These are phyloP conservation scores for Philaethria dido DNA, from an alignment of 2,888 invertebrate genomes.

Conservation along the genomic window DNA sequence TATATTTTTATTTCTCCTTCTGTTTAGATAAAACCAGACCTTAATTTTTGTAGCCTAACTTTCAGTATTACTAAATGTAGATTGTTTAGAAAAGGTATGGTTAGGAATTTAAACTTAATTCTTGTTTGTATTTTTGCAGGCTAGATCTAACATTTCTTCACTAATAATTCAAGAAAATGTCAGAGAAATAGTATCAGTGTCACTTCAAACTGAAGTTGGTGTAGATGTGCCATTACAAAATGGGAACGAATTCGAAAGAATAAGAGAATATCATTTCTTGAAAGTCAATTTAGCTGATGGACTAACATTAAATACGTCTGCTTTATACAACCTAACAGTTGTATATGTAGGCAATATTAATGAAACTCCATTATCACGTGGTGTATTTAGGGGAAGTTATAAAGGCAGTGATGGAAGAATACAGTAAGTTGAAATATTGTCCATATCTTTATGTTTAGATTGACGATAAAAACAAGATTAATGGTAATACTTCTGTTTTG, in stretches of 20 bases:
- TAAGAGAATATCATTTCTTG: slow-evolving; percentile 62
- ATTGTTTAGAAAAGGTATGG: no score
- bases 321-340: slow-evolving; percentile 57
- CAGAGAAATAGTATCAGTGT: slow-evolving; percentile 54
- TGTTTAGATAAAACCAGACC: no score
- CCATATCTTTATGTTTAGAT: background rate
- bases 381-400: slow-evolving; percentile 74
- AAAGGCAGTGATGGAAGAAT: slow-evolving; percentile 55
- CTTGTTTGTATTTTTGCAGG: slow-evolving; percentile 57
- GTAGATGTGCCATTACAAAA: slow-evolving; percentile 49
- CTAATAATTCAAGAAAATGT: slow-evolving; percentile 73
- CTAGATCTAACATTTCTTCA: slow-evolving; percentile 51
- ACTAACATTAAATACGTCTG: slow-evolving; percentile 52
- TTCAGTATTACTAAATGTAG: no score
- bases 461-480: background rate
- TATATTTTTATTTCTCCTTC: no score
- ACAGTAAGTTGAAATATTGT: slow-evolving; percentile 58
- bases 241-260: slow-evolving; percentile 54
- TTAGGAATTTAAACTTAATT: no score
- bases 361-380: slow-evolving; percentile 73
- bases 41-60: no score
- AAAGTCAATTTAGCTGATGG: slow-evolving; percentile 63
- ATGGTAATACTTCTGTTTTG: no score
- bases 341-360: slow-evolving; percentile 73
- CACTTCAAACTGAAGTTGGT: slow-evolving; percentile 50